Percentiles rank a stretch among this genome's conserved stretches.
These are phyloP conservation scores for Spea multiplicata DNA, from an alignment of 2,113 vertebrate genomes.

Conservation along the genomic window DNA sequence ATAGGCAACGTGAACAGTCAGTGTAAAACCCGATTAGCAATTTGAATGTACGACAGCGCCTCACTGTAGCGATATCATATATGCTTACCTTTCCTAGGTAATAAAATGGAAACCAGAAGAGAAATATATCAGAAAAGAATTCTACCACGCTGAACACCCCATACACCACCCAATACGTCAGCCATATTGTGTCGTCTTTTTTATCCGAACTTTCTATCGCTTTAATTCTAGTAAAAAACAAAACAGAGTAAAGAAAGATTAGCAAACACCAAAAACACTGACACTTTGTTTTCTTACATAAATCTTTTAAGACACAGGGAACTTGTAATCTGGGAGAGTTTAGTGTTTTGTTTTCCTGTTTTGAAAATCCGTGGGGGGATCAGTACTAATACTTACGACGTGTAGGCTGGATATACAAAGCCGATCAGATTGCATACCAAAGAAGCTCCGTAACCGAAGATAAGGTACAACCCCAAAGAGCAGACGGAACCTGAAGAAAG, in stretches of 20 bases:
- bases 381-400: conserved; percentile 77
- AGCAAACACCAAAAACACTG: background rate
- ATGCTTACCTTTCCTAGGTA: conserved; percentile 83
- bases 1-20: too few relatives aligned
- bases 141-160: conserved; percentile 85
- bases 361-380: too few relatives aligned
- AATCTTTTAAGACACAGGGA: too few relatives aligned
- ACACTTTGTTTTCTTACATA: too few relatives aligned
- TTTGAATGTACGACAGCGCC: too few relatives aligned
- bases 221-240: conserved; percentile 73
- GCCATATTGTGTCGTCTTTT: conserved; percentile 92
- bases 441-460: conserved; percentile 88
- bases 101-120: conserved; percentile 97
- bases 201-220: conserved; percentile 88
- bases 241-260: background rate
- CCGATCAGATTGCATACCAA: conserved; percentile 93
- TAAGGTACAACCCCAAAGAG: conserved; percentile 82
- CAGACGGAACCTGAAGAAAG: conserved; percentile 68
- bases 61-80: too few relatives aligned
- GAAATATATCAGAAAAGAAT: conserved; percentile 94
- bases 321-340: too few relatives aligned
- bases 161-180: conserved; percentile 97
- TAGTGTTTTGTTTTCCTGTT: too few relatives aligned
- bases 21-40: too few relatives aligned
- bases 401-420: conserved; percentile 89